These are phyloP conservation scores for Metridium senile DNA, from an alignment of 92 coral and sea anemone species.

Conservation along the genomic window DNA sequence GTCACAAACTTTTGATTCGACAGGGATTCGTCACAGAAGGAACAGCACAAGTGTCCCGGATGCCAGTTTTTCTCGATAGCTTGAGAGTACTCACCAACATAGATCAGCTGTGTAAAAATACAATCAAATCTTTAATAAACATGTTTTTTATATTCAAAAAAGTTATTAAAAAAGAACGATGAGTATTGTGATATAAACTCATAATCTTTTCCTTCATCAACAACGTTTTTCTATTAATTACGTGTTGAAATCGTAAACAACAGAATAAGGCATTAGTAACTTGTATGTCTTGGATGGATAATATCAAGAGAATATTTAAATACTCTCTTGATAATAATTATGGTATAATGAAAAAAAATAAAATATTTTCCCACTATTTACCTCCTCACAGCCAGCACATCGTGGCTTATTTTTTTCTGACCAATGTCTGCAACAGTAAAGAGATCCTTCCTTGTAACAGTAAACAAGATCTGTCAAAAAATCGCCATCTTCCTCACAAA, in stretches of 20 bases:
- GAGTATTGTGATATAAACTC: too few relatives aligned
- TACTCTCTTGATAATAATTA: too few relatives aligned
- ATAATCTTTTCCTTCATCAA: too few relatives aligned
- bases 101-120: constrained; percentile 65
- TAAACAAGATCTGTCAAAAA: constrained; percentile 81
- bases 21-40: constrained; percentile 88
- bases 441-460: constrained; percentile 68
- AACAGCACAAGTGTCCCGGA: constrained; percentile 95
- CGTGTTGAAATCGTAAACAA: too few relatives aligned
- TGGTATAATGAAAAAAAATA: too few relatives aligned
- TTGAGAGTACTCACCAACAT: constrained; percentile 94
- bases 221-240: too few relatives aligned
- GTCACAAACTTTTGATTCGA: constrained; percentile 86
- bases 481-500: constrained; percentile 71
- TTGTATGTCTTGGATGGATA: too few relatives aligned
- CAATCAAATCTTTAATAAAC: neutral
- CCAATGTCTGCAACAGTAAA: constrained; percentile 86
- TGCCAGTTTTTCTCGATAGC: constrained; percentile 98
- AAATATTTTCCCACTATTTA: too few relatives aligned
- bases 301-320: too few relatives aligned
- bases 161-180: neutral
- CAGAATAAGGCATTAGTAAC: too few relatives aligned
- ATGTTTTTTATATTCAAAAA: neutral
- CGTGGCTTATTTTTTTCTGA: constrained; percentile 86
- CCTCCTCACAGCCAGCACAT: constrained; percentile 99